Percentiles rank a stretch among this genome's conserved stretches.
Conservation (phyloP, 2,113 vertebrate species). For the Philantomba maxwellii region DNA sequence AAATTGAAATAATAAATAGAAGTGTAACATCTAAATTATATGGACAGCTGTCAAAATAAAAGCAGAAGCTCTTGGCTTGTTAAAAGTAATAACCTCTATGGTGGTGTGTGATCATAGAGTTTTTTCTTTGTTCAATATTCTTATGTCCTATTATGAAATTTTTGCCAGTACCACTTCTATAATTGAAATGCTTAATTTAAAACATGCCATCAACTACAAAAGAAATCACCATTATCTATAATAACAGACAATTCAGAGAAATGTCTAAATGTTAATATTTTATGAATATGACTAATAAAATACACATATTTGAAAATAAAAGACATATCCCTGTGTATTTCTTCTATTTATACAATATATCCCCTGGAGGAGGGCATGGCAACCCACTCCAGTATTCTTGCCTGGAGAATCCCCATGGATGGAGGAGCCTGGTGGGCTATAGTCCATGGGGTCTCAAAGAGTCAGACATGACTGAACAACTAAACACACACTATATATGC, state of each 20-base stretch:
- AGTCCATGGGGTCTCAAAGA: not conserved
- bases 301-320: not conserved
- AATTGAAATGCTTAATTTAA: not conserved
- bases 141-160: not conserved
- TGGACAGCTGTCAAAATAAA: not conserved
- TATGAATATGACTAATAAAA: not conserved
- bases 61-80: not conserved
- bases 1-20: not conserved
- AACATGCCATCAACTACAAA: not conserved
- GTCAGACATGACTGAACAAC: rapidly evolving
- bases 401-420: not conserved
- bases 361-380: not conserved
- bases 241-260: not conserved
- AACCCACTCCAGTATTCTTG: not conserved
- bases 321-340: not conserved
- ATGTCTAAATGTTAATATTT: not conserved
- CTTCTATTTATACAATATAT: not conserved
- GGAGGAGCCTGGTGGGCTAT: not conserved
- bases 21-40: not conserved
- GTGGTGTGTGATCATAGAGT: not conserved
- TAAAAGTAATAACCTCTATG: not conserved
- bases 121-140: not conserved
- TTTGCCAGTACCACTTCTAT: not conserved
- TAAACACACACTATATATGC: not conserved
- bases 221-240: not conserved